A percentile compares a stretch with the other conserved stretches of the same genome.
These are phyloP conservation scores for Brachyrhaphis roseni DNA, from an alignment of 2,797 vertebrate species.

Conservation along the genomic window DNA sequence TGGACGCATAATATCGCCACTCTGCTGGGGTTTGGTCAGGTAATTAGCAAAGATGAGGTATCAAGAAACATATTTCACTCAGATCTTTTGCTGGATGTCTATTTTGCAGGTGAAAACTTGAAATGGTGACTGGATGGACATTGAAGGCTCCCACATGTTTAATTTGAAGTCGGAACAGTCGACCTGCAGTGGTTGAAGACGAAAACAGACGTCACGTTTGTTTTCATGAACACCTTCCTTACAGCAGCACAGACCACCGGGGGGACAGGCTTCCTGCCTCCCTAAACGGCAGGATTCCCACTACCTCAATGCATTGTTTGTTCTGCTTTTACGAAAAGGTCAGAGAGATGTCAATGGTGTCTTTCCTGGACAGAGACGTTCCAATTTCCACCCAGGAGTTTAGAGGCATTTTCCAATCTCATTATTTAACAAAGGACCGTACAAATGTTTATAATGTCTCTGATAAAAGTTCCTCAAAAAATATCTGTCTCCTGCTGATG, in stretches of 20 bases:
- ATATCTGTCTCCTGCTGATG: too few relatives aligned
- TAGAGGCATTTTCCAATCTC: too few relatives aligned
- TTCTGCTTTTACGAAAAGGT: background rate
- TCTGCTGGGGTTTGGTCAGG: slow-evolving; percentile 4
- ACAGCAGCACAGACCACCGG: background rate
- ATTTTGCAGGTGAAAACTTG: slow-evolving; percentile 35
- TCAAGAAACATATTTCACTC: slow-evolving; percentile 42
- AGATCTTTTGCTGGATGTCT: slow-evolving; percentile 43
- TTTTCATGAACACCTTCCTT: background rate
- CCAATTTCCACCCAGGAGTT: too few relatives aligned
- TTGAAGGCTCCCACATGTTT: background rate
- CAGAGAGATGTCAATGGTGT: too few relatives aligned
- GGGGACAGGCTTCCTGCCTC: too few relatives aligned
- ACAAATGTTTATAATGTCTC: too few relatives aligned
- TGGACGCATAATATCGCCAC: slow-evolving; percentile 43
- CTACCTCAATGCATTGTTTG: background rate
- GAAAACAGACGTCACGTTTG: background rate
- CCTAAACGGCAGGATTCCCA: too few relatives aligned
- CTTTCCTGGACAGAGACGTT: too few relatives aligned
- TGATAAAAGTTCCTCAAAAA: too few relatives aligned
- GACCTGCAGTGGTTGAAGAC: background rate
- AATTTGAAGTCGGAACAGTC: too few relatives aligned
- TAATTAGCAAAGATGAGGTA: slow-evolving; percentile 22
- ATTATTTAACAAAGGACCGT: too few relatives aligned
- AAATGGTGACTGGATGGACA: slow-evolving; percentile 11